These are phyloP conservation scores for Galendromus occidentalis DNA, from an alignment of 1,140 invertebrate genomes.

Conservation along the genomic window DNA sequence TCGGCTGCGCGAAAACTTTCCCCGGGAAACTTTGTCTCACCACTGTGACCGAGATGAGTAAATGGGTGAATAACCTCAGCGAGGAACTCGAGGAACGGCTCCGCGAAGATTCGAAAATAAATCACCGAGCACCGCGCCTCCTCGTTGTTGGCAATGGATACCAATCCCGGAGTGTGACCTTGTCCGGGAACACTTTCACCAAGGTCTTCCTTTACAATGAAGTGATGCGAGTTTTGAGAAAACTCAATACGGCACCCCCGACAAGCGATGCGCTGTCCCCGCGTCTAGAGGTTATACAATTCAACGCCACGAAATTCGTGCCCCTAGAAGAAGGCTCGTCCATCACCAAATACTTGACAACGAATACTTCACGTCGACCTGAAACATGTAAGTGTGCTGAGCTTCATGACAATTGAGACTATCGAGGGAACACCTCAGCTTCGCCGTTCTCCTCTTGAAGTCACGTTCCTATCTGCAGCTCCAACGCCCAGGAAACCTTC, in stretches of 20 bases:
- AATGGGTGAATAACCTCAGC: slow-evolving; percentile 59
- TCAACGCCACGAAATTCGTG: neutral
- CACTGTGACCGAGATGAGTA: slow-evolving; percentile 30
- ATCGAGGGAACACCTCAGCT: neutral
- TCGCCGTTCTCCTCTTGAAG: neutral
- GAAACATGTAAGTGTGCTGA: neutral
- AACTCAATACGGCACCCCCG: neutral
- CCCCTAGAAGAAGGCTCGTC: neutral
- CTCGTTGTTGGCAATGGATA: neutral
- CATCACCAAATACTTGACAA: neutral
- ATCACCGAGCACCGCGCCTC: neutral
- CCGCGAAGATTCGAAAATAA: slow-evolving; percentile 24
- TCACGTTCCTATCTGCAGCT: too few species aligned
- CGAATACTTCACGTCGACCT: neutral
- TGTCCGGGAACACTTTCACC: neutral
- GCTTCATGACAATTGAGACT: neutral
- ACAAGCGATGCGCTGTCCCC: neutral
- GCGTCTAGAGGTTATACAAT: neutral
- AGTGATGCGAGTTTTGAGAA: neutral
- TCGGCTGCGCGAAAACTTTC: slow-evolving; percentile 88
- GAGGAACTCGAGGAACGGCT: slow-evolving; percentile 63
- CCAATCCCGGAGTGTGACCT: neutral
- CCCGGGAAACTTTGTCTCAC: slow-evolving; percentile 52
- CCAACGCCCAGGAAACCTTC: neutral
- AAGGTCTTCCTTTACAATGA: neutral